These are phyloP conservation scores for Aphelinus certus DNA, from an alignment of 1,140 invertebrate genomes.

Conservation along the genomic window DNA sequence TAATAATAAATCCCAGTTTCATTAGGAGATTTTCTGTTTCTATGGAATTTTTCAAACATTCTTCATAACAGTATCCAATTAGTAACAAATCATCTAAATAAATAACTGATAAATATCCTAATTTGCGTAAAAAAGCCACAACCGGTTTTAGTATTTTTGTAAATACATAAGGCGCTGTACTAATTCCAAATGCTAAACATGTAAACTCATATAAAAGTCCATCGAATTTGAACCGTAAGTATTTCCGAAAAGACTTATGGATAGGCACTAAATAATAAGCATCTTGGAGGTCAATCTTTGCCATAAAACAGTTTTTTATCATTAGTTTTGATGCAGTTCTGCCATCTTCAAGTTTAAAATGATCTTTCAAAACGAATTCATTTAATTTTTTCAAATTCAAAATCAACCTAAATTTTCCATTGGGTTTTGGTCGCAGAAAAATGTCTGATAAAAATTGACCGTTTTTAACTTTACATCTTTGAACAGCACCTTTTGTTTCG, in stretches of 20 bases:
- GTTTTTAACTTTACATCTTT: neutral
- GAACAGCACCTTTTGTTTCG: neutral
- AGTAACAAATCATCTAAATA: constrained; percentile 27
- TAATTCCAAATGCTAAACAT: constrained; percentile 42
- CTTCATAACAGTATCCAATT: neutral
- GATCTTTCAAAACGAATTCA: constrained; percentile 42
- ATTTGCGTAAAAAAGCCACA: constrained; percentile 9
- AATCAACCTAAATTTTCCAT: constrained; percentile 42
- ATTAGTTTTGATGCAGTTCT: constrained; percentile 18
- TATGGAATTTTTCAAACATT: neutral
- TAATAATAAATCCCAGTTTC: neutral
- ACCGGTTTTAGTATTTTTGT: constrained; percentile 49
- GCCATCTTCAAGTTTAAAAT: constrained; percentile 50
- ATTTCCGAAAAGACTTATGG: constrained; percentile 16
- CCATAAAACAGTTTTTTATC: constrained; percentile 2
- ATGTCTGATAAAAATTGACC: constrained; percentile 37
- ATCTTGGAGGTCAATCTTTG: constrained; percentile 25
- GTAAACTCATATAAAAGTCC: constrained; percentile 16
- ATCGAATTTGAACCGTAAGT: constrained; percentile 27
- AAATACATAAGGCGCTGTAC: constrained; percentile 40
- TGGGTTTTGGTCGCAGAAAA: constrained; percentile 42
- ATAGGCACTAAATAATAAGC: constrained; percentile 31
- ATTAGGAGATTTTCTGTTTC: neutral
- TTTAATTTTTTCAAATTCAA: constrained; percentile 49
- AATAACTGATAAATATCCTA: constrained; percentile 18